Conservation (phyloP, 2,113 vertebrate species). For the Acanthisitta chloris region DNA sequence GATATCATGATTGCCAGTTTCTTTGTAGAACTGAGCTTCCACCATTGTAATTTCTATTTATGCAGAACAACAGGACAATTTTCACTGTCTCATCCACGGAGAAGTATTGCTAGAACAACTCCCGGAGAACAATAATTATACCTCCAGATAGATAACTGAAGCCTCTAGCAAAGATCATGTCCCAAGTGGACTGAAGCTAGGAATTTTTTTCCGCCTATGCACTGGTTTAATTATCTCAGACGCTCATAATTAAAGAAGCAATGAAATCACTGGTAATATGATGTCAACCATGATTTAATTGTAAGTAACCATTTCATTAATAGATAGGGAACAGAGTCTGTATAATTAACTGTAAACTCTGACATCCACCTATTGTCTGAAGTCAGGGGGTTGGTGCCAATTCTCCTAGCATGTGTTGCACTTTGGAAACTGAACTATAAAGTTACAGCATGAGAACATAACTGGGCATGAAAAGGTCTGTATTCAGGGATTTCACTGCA, state of each 20-base stretch:
- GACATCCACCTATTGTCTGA: constrained; percentile 12
- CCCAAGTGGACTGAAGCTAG: background rate
- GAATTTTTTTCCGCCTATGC: background rate
- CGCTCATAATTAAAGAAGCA: background rate
- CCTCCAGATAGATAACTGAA: background rate
- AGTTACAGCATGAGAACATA: background rate
- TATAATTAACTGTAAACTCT: constrained; percentile 10
- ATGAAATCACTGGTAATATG: background rate
- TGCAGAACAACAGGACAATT: background rate
- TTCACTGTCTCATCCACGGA: background rate
- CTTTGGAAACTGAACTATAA: constrained; percentile 29
- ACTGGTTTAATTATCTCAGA: background rate
- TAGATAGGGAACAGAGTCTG: background rate
- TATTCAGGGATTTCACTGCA: background rate
- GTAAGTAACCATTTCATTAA: constrained; percentile 16
- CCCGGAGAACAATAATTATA: background rate
- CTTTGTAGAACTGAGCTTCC: background rate
- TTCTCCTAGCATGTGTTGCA: background rate
- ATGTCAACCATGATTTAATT: background rate
- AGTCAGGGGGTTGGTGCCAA: background rate
- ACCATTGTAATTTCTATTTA: background rate
- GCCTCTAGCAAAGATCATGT: background rate
- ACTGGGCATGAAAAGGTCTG: background rate
- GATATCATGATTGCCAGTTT: background rate
- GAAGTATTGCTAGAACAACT: background rate